A percentile compares a stretch with the other conserved stretches of the same genome.
Evolutionary conservation across 2,797 vertebrate species (phyloP).

Genomic region (Myiothlypis chrysogaster): DNA sequence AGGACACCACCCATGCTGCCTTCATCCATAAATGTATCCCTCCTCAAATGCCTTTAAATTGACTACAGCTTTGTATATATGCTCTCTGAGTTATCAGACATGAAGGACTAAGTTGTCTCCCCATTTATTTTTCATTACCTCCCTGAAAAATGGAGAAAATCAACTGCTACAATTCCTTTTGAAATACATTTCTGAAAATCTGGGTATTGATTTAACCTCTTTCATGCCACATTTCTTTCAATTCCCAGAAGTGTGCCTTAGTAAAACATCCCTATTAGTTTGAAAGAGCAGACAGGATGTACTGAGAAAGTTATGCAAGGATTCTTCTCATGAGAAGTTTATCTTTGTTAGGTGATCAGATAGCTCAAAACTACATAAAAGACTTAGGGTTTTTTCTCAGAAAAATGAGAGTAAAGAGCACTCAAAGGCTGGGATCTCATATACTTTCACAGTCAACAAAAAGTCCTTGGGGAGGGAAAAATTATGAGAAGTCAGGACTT

Average conservation of each 20-base stretch:
- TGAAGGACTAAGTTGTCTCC: neutral
- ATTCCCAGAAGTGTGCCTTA: neutral
- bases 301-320: neutral
- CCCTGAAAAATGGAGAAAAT: neutral
- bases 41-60: neutral
- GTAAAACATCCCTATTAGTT: neutral
- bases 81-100: neutral
- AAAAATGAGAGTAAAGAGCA: neutral
- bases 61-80: neutral
- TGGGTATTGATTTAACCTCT: slow-evolving; percentile 8
- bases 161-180: neutral
- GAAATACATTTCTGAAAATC: slow-evolving; percentile 14
- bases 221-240: neutral
- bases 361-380: neutral
- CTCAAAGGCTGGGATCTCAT: neutral
- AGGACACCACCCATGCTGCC: neutral
- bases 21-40: neutral
- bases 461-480: neutral
- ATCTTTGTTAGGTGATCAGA: neutral
- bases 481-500: neutral
- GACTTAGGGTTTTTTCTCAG: fast-evolving
- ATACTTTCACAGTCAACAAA: neutral
- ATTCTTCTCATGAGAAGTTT: neutral
- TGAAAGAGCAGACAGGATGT: neutral
- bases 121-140: neutral